These are phyloP conservation scores for Oegoconia quadripuncta DNA, from an alignment of 2,888 invertebrate genomes.

Conservation along the genomic window DNA sequence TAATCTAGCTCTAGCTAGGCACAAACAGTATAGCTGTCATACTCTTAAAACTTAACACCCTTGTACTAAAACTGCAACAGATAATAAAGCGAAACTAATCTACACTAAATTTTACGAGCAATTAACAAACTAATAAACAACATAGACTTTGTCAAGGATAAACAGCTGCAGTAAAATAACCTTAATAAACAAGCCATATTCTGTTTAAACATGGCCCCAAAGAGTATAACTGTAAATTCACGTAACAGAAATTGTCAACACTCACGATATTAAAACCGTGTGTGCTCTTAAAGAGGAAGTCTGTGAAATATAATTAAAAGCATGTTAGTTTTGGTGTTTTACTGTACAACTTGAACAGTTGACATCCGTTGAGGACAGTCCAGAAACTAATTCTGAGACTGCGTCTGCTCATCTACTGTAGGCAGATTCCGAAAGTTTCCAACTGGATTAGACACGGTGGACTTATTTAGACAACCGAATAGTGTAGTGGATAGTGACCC, in stretches of 20 bases:
- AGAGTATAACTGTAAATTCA: constrained; percentile 14
- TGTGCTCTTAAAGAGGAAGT: constrained; percentile 36
- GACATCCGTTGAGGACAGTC: constrained; percentile 48
- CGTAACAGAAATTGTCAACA: constrained; percentile 17
- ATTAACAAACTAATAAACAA: constrained; percentile 13
- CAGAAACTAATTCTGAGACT: constrained; percentile 62
- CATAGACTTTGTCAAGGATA: constrained; percentile 9
- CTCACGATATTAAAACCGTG: constrained; percentile 39
- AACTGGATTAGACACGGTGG: constrained; percentile 39
- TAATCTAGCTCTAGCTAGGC: no score
- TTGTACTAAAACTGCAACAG: not conserved
- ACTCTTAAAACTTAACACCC: not conserved
- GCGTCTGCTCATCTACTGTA: constrained; percentile 23
- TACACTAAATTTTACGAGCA: constrained; percentile 4
- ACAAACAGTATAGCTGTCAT: not conserved
- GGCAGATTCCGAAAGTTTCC: constrained; percentile 37
- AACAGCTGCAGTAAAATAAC: constrained; percentile 18
- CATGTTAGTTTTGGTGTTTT: constrained; percentile 55
- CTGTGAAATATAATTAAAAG: constrained; percentile 59
- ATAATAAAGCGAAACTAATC: constrained; percentile 15
- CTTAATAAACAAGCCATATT: constrained; percentile 17
- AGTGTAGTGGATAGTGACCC: no score
- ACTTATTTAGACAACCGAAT: no score
- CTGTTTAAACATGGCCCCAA: constrained; percentile 16
- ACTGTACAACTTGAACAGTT: constrained; percentile 52